phyloP scores from a whole-genome alignment of 2,888 invertebrate species.

The Cabera pusaria region DNA sequence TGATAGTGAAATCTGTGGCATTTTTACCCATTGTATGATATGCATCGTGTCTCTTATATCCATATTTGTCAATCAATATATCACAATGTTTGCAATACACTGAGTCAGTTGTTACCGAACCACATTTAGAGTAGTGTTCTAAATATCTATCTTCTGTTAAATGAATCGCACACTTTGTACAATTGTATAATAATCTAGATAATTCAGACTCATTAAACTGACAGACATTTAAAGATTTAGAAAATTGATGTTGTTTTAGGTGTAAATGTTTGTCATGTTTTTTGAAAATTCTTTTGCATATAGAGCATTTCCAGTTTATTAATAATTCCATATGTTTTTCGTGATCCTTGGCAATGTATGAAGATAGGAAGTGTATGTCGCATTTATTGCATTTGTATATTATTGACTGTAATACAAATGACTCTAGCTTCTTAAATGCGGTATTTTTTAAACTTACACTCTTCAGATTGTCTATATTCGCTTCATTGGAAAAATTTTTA shows the following conservation, averaged over 20 bases:
- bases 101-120: constrained; percentile 35
- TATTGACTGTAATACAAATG: constrained; percentile 43
- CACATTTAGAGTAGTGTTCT: constrained; percentile 48
- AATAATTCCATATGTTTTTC: constrained; percentile 47
- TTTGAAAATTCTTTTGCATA: constrained; percentile 53
- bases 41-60: constrained; percentile 33
- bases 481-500: constrained; percentile 3
- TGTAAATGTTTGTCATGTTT: constrained; percentile 52
- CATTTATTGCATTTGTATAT: constrained; percentile 61
- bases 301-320: constrained; percentile 56
- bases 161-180: constrained; percentile 56
- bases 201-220: constrained; percentile 39
- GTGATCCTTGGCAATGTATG: constrained; percentile 48
- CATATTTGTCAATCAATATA: constrained; percentile 46
- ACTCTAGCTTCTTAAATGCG: constrained; percentile 8
- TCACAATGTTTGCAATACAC: constrained; percentile 56
- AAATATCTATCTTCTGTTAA: constrained; percentile 50
- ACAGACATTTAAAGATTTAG: constrained; percentile 43
- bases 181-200: constrained; percentile 49
- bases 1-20: constrained; percentile 38
- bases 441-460: constrained; percentile 4
- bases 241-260: constrained; percentile 51
- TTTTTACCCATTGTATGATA: constrained; percentile 35
- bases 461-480: constrained; percentile 2
- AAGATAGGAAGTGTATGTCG: constrained; percentile 56